A percentile compares a stretch with the other conserved stretches of the same genome.
Evolutionary conservation across 2,888 invertebrate genomes (phyloP).

Genomic region (Fabriciana adippe): DNA sequence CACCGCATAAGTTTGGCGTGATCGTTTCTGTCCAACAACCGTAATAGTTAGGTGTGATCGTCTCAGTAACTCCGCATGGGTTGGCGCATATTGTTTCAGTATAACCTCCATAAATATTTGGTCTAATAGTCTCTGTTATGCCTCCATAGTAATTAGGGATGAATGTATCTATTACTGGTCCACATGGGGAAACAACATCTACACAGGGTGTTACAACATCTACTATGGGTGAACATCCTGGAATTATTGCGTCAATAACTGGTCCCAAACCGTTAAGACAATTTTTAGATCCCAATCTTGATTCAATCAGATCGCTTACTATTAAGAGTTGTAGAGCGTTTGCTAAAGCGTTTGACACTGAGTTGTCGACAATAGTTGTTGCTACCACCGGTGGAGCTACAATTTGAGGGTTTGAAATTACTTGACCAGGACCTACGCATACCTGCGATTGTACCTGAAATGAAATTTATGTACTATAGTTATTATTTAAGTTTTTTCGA

Average conservation of each 20-base stretch:
- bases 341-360: slow-evolving; percentile 59
- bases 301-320: slow-evolving; percentile 58
- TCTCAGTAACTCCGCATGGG: slow-evolving; percentile 29
- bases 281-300: slow-evolving; percentile 33
- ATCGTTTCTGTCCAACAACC: slow-evolving; percentile 32
- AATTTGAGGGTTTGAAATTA: slow-evolving; percentile 32
- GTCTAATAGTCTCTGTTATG: slow-evolving; percentile 28
- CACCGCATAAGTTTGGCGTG: slow-evolving; percentile 23
- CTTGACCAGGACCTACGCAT: slow-evolving; percentile 36
- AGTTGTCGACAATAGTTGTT: slow-evolving; percentile 59
- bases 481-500: neutral
- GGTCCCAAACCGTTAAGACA: slow-evolving; percentile 31
- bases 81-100: slow-evolving; percentile 29
- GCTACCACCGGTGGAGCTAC: slow-evolving; percentile 44
- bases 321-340: slow-evolving; percentile 63
- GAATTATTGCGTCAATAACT: slow-evolving; percentile 35
- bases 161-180: slow-evolving; percentile 37
- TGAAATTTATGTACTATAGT: slow-evolving; percentile 6
- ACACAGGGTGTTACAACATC: slow-evolving; percentile 35
- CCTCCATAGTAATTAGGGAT: slow-evolving; percentile 34
- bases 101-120: slow-evolving; percentile 29
- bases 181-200: slow-evolving; percentile 36
- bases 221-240: slow-evolving; percentile 26
- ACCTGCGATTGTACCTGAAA: slow-evolving; percentile 43
- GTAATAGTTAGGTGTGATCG: slow-evolving; percentile 28